Evolutionary conservation across 1,140 invertebrate genomes (phyloP).

Genomic region (Philopotamus ludificatus): DNA sequence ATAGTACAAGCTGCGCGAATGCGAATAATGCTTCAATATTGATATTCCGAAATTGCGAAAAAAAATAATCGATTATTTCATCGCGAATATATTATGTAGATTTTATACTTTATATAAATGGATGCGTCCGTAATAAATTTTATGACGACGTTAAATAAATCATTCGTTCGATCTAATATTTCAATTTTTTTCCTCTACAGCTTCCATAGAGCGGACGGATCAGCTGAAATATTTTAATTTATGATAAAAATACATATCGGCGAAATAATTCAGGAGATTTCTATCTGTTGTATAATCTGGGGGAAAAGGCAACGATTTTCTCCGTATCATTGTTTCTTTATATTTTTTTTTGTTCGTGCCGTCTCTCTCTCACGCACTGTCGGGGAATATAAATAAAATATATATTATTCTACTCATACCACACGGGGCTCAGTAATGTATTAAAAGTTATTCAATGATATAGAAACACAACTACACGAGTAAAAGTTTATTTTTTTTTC

Average conservation of each 20-base stretch:
- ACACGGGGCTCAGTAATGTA: conserved; percentile 25
- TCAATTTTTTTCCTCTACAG: too few relatives aligned
- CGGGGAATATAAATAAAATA: conserved; percentile 11
- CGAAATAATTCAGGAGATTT: background rate
- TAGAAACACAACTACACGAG: conserved; percentile 35
- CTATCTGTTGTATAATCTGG: conserved; percentile 1
- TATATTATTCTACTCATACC: conserved; percentile 18
- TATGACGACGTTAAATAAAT: too few relatives aligned
- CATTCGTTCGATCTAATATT: too few relatives aligned
- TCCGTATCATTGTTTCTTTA: background rate
- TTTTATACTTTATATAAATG: too few relatives aligned
- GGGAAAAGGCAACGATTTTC: background rate
- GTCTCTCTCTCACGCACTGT: background rate
- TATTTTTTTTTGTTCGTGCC: background rate
- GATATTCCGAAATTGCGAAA: too few relatives aligned
- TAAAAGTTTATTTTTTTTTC: conserved; percentile 33
- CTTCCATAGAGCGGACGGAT: background rate
- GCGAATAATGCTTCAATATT: too few relatives aligned
- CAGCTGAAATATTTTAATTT: background rate
- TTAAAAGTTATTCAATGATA: conserved; percentile 39
- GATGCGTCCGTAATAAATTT: too few relatives aligned
- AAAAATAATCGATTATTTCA: too few relatives aligned
- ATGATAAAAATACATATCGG: background rate
- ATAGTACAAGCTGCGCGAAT: conserved; percentile 15
- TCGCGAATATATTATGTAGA: too few relatives aligned